Evolutionary conservation across 2,888 invertebrate species (phyloP), one percentile per base, ranked within the genome.

Genomic region (Andrena trimmerana): DNA sequence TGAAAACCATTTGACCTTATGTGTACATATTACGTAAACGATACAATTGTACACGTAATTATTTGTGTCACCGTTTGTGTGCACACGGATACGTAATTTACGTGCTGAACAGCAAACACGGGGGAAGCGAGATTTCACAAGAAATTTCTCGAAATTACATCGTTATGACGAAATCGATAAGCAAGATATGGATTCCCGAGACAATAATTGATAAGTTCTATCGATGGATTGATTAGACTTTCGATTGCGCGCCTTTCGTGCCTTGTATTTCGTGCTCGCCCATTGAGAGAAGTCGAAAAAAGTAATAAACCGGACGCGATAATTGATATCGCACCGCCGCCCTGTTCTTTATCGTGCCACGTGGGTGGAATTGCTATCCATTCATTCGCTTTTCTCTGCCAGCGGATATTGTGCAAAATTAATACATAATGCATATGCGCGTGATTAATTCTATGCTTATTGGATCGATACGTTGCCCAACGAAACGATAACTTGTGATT

Each of bases 271-370:
- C 24, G 20, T n/a, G 57, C 13, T 24, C 13, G 2, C 16, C 16
- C 29, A 62, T 27, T 31, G 54, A 2, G 36, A 50, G 16, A 4
- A 78, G 13, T 20, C 33, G 48, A 59, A 81, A 68, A 69, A 65
- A 78, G 77, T 67, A 83, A 80, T 57, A 78, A 86, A 88, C 89
- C 89, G 88, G 90, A 91, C 85, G 87, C 70, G 90, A 89, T 91
- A 90, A 91, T 90, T 88, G 84, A 85, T 90, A 90, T 90, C 90
- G 65, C 78, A 50, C 74, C 83, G 78, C 85, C 80, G 78, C 80
- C 76, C 84, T 78, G 81, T 81, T 81, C 84, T 86, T 87, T 88
- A 88, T 90, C 87, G 83, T 66, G 66, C 27, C 66, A 76, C 85
- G 90, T 90, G 86, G 90, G 90, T 87, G 86, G 81, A 82, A 85